Evolutionary conservation across 2,888 invertebrate genomes (phyloP), one percentile per base, ranked within the genome.

Genomic region (Crocallis elinguaria): DNA sequence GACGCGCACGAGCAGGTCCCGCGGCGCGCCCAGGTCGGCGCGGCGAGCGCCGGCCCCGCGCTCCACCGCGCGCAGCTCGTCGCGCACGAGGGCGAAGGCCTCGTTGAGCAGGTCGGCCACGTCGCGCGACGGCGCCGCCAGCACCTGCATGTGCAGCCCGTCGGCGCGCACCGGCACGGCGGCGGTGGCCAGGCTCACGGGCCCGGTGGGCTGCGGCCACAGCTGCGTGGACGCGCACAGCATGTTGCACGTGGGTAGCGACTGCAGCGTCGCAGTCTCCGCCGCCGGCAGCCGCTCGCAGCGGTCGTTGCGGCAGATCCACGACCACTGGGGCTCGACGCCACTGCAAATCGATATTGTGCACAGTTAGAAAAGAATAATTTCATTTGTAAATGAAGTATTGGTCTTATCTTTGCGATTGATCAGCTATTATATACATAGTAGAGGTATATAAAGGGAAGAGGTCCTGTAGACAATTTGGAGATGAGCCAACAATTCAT

Each of bases 151-250:
- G 9, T 84, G 79, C 54, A 95, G 82, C 41, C 89, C 88, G 51
- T 92, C 84, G 11, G 93, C 84, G 46, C 90, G 84, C 61, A 95
- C 94, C 17, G 93, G 92, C 13, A 94, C 88, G 16, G 94, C 94
- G 46, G 93, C 93, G 16, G 93, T 93, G 60, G 94, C 95, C n/a
- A 96, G 92, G 59, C 93, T 90, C 23, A 95, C 93, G 51, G 94
- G 94, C 0, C 95, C 94, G 2, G 95, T 96, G 41, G 96, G 96
- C 81, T 94, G 94, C 36, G 96, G 96, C 96, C 96, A 96, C 27
- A 96, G 92, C 68, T 96, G 94, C 30, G 93, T 93, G 52, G 94
- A 93, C 9, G 95, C 95, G 80, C 96, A 96, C 12, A 95, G 92
- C 93, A 96, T 96, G 71, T 94, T 94, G 85, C 96, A 96, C 5